A percentile compares a stretch with the other conserved stretches of the same genome.
These are phyloP conservation scores for Chaetodon auriga DNA, from an alignment of 2,113 vertebrate genomes.

Conservation along the genomic window DNA sequence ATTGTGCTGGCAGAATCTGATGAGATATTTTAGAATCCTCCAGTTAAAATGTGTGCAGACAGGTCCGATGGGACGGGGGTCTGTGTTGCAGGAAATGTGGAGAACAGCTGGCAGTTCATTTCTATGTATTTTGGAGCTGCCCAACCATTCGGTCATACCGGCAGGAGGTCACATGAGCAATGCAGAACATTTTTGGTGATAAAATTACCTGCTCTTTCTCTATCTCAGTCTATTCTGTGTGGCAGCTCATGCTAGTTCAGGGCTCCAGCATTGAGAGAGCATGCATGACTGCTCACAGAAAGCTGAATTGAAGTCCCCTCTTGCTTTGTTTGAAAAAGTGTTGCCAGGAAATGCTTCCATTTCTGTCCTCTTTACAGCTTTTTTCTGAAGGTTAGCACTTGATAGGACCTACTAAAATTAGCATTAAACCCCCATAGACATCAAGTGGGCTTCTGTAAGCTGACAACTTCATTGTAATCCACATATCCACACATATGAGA, in stretches of 20 bases:
- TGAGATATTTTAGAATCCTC: too few species aligned
- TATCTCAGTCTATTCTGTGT: too few species aligned
- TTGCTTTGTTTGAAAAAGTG: slow-evolving; percentile 9
- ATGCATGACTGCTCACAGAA: neutral
- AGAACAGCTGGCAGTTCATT: too few species aligned
- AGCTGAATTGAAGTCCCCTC: neutral
- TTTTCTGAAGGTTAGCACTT: neutral
- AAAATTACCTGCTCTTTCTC: too few species aligned
- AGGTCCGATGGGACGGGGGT: too few species aligned
- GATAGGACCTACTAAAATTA: slow-evolving; percentile 1
- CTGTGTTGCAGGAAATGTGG: too few species aligned
- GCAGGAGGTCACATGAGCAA: too few species aligned
- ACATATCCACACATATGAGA: slow-evolving; percentile 1
- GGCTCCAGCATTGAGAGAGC: neutral
- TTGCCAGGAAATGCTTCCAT: neutral
- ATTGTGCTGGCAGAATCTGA: too few species aligned
- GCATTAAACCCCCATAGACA: slow-evolving; percentile 10
- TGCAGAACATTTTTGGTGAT: too few species aligned
- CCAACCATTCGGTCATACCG: too few species aligned
- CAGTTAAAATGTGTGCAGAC: too few species aligned
- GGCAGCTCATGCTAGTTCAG: neutral
- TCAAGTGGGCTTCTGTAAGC: slow-evolving; percentile 34
- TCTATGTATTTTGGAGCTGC: too few species aligned
- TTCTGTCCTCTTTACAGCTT: neutral
- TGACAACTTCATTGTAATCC: slow-evolving; percentile 45